Percentiles rank a stretch among this genome's conserved stretches.
phyloP scores from a whole-genome alignment of 1,140 invertebrate genomes.

The Elymnias hypermnestra region DNA sequence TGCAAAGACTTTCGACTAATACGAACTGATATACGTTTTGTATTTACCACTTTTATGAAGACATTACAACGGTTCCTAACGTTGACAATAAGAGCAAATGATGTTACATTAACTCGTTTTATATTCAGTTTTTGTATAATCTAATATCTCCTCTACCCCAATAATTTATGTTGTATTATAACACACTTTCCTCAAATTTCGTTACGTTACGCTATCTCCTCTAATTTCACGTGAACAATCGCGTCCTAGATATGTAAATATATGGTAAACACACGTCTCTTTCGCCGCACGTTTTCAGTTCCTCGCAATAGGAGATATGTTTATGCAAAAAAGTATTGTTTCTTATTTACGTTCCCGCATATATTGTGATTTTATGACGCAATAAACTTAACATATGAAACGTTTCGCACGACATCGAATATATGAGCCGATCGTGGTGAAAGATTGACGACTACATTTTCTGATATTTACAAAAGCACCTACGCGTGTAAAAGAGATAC shows the following conservation, averaged over 20 bases:
- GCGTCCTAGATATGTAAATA: conserved; percentile 10
- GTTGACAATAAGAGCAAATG: too few relatives aligned
- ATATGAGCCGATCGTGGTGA: background rate
- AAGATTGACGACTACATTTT: background rate
- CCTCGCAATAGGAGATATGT: background rate
- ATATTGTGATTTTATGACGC: conserved; percentile 2
- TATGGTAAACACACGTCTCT: conserved; percentile 6
- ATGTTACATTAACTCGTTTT: too few relatives aligned
- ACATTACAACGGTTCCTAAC: too few relatives aligned
- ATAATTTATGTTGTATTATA: too few relatives aligned
- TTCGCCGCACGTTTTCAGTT: conserved; percentile 3
- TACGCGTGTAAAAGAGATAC: background rate
- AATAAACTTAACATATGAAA: conserved; percentile 3
- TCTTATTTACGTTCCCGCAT: background rate
- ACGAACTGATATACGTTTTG: too few relatives aligned
- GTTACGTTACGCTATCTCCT: background rate
- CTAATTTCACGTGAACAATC: conserved; percentile 5
- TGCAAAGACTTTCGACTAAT: too few relatives aligned
- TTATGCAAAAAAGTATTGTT: conserved; percentile 6
- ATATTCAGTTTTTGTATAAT: too few relatives aligned
- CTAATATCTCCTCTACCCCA: too few relatives aligned
- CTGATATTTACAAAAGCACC: background rate
- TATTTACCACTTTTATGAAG: too few relatives aligned
- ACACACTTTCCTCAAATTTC: background rate
- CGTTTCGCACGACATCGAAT: background rate